phyloP scores from a whole-genome alignment of 2,797 vertebrate genomes.

The Anguilla anguilla region DNA sequence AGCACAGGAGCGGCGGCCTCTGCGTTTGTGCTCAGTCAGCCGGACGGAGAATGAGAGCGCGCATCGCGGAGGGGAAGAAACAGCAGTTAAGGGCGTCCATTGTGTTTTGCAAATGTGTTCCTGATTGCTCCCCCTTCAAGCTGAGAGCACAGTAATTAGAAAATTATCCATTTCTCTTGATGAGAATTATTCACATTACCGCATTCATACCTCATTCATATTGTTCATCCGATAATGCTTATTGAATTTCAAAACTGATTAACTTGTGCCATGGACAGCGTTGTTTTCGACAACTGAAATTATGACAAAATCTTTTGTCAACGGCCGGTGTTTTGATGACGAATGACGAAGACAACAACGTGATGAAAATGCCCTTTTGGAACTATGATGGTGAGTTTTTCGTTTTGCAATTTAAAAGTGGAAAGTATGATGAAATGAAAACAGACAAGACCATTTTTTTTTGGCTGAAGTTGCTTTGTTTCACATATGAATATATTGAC shows the following conservation, averaged over 20 bases:
- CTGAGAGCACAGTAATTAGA: slow-evolving; percentile 6
- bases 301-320: no score
- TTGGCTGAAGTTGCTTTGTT: no score
- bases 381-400: no score
- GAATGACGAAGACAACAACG: no score
- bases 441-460: no score
- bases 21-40: background rate
- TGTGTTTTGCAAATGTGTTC: slow-evolving; percentile 19
- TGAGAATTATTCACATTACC: background rate
- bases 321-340: no score
- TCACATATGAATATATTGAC: no score
- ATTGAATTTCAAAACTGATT: background rate
- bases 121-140: slow-evolving; percentile 22
- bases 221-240: slow-evolving; percentile 1
- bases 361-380: no score
- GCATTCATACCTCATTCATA: background rate
- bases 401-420: no score
- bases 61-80: background rate
- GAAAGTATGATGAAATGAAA: no score
- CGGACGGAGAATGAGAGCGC: background rate
- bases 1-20: background rate
- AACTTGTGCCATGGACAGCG: background rate
- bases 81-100: slow-evolving; percentile 10
- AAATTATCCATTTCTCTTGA: background rate
- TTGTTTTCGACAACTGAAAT: no score